These are phyloP conservation scores for Aphelocoma coerulescens DNA, from an alignment of 2,113 vertebrate genomes.

Conservation along the genomic window DNA sequence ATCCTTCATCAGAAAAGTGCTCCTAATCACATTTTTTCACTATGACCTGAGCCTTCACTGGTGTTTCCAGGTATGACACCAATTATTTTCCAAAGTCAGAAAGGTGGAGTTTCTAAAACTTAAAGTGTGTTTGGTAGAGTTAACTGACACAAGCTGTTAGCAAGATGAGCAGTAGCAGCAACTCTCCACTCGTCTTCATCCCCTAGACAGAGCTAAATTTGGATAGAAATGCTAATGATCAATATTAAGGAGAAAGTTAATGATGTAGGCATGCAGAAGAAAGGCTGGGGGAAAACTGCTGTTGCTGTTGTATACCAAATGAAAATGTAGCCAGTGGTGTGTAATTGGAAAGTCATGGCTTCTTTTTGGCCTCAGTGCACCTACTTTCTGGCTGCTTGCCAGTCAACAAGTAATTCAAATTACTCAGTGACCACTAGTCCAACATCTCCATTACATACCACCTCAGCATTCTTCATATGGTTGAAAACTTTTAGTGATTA, in stretches of 20 bases:
- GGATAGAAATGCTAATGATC: neutral
- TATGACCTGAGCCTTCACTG: neutral
- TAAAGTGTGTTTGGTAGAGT: neutral
- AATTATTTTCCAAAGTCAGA: neutral
- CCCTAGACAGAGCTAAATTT: neutral
- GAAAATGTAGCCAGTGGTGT: neutral
- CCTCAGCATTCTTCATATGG: neutral
- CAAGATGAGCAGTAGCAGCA: neutral
- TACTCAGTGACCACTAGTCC: neutral
- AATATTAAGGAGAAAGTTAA: neutral
- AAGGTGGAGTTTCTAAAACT: neutral
- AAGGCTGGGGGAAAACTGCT: neutral
- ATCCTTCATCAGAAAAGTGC: neutral
- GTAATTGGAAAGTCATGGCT: neutral
- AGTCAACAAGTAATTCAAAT: neutral
- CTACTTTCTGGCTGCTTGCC: neutral
- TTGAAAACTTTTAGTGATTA: neutral
- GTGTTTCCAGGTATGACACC: neutral
- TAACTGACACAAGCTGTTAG: neutral
- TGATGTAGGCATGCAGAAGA: neutral
- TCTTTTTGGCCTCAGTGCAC: neutral
- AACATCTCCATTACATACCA: neutral
- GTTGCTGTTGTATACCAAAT: neutral
- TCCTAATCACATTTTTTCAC: neutral
- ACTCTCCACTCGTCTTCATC: neutral